Base-by-base conservation (phyloP, 2,113 vertebrate species). In the Terrapene triunguis region DNA sequence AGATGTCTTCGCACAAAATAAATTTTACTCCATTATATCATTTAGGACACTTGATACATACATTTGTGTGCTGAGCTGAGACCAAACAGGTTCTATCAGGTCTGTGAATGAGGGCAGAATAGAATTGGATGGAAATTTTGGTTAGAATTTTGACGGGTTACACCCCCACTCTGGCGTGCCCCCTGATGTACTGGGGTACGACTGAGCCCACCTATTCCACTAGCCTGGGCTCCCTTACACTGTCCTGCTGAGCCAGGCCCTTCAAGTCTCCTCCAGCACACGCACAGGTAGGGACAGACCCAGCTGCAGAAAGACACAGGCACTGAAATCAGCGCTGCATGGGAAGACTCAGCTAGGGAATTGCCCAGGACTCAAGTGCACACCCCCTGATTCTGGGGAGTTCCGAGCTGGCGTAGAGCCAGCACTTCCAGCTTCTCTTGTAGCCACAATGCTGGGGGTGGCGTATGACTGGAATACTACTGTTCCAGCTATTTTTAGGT, bases 1-100 rank as follows among this genome's bases (percentile, higher is more conserved):
- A 92, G 90, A 27, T 88, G 54, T 80, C 86, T 84, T 79, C 82
- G 88, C 65, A 89, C 38, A 82, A 93, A 95, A 82, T 42, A 55
- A 91, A 89, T 79, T 51, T 54, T 81, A n/a, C 22, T 57, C 12
- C 16, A 19, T 69, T 69, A 69, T n/a, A 35, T n/a, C 1, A 24
- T 44, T 79, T 11, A 87, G 91, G 92, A 65, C 27, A 84, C 42
- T 89, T 82, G 79, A 92, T 82, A n/a, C 81, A 83, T 95, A 42
- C 32, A 22, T n/a, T 95, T 13, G 59, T 86, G 3, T 82, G 11
- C 82, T 84, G 82, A 83, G 21, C 42, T 82, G 21, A 96, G 19
- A 44, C 29, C 38, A 50, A 84, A 13, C 7, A 10, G 72, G 92
- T 95, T 94, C 57, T 57, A 59, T 91, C 62, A 84, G n/a, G 4